These are phyloP conservation scores for Ailurus styani DNA, from an alignment of 2,113 vertebrate species.

Conservation along the genomic window DNA sequence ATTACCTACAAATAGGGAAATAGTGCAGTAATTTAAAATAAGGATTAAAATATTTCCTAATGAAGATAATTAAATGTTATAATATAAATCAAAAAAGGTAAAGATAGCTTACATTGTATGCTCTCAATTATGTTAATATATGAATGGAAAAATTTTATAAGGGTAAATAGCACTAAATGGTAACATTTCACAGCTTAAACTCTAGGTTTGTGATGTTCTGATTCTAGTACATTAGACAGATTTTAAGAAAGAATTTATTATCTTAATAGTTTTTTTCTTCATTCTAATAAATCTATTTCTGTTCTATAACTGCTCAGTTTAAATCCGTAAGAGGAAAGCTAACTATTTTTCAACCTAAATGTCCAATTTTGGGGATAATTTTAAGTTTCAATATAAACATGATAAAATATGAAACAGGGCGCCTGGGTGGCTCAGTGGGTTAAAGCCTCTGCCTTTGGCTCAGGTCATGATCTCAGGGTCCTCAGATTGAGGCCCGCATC, in stretches of 20 bases:
- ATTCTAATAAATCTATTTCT: background rate
- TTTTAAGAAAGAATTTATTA: constrained; percentile 2
- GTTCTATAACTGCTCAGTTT: background rate
- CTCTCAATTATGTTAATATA: background rate
- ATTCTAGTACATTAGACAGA: background rate
- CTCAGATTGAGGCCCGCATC: too few species aligned
- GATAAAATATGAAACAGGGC: background rate
- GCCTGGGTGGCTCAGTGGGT: too few species aligned
- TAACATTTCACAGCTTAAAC: background rate
- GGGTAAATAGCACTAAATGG: background rate
- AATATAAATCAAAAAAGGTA: background rate
- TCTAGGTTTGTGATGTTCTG: background rate
- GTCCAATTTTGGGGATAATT: background rate
- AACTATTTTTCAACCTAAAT: background rate
- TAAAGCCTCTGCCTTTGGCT: too few species aligned
- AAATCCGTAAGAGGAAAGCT: background rate
- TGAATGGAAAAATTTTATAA: background rate
- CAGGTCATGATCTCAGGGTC: too few species aligned
- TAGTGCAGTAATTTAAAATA: background rate
- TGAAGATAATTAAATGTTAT: background rate
- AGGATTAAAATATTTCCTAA: constrained; percentile 1
- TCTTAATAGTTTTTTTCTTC: background rate
- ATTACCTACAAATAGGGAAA: background rate
- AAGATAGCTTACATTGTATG: background rate
- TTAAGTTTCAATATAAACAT: background rate